Evolutionary conservation across 2,888 invertebrate species (phyloP), one percentile per base, ranked within the genome.

Genomic region (Drosophila falleni): DNA sequence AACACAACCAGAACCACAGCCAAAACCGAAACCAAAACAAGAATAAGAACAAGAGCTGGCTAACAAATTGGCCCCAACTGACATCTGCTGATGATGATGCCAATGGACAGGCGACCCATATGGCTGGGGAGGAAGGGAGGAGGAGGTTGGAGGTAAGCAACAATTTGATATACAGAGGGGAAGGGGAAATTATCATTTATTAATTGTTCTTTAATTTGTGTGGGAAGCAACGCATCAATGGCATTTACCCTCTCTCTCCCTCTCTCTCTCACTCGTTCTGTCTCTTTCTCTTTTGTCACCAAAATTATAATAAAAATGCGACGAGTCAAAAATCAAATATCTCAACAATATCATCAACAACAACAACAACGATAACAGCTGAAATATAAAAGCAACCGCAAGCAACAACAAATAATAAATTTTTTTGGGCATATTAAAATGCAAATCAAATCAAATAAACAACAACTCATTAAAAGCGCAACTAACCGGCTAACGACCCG

Each of bases 171-270:
- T 3, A 16, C 2, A 0, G 47, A 31, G 19, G 1, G 29, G 44
- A 15, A 15, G 15, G 26, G 16, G n/a, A 10, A 74, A 75, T 78
- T 83, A 86, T 80, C 80, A 86, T 82, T 85, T 85, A 85, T 87
- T 84, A 85, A 82, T 86, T 86, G 83, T 86, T 71, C 70, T 76
- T 83, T 87, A 85, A 87, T 86, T 87, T 86, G 86, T 87, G 86
- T 86, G 86, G 86, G 87, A 86, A 86, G 86, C 85, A 74, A 71
- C 64, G 41, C 41, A 73, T 77, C 62, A 72, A 64, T 54, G 46
- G 9, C 47, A 41, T 61, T 58, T 51, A 29, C 19, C 35, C 46
- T 15, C 3, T n/a, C 53, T 4, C 11, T 19, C 31, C 11, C 59
- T 9, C 15, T 29, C 15, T 11, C 29, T 16, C 39, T 39, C 46